These are phyloP conservation scores for Brachyalestes nurse DNA, from an alignment of 2,797 vertebrate genomes.

Conservation along the genomic window DNA sequence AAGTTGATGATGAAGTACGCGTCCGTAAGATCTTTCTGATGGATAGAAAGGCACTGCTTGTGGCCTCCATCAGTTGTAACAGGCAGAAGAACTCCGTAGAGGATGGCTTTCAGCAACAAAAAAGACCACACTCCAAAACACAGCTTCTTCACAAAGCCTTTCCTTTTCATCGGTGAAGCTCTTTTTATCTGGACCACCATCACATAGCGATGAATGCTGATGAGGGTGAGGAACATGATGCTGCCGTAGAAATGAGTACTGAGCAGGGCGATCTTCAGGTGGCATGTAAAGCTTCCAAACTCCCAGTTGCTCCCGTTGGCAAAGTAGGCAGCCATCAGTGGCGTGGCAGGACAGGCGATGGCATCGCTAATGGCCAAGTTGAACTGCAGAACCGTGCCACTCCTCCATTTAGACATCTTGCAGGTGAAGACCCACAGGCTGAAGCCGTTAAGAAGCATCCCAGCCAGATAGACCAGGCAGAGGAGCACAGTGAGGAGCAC, in stretches of 20 bases:
- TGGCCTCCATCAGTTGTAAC: conserved; percentile 54
- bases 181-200: conserved; percentile 67
- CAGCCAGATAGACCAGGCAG: conserved; percentile 69
- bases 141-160: conserved; percentile 70
- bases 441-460: conserved; percentile 72
- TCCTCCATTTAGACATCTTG: conserved; percentile 70
- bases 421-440: conserved; percentile 78
- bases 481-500: conserved; percentile 65
- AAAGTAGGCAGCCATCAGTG: conserved; percentile 69
- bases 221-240: conserved; percentile 75
- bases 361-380: conserved; percentile 75
- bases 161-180: conserved; percentile 67
- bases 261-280: conserved; percentile 70
- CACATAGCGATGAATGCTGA: conserved; percentile 75
- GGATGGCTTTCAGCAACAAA: conserved; percentile 63
- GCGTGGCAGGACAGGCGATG: conserved; percentile 65
- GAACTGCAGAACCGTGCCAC: conserved; percentile 76
- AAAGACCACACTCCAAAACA: conserved; percentile 69
- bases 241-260: conserved; percentile 74
- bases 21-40: conserved; percentile 60
- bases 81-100: conserved; percentile 66
- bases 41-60: conserved; percentile 72
- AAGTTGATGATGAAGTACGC: conserved; percentile 71
- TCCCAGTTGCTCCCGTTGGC: conserved; percentile 62
- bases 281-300: conserved; percentile 73